Evolutionary conservation across 2,888 invertebrate genomes (phyloP), one percentile per base, ranked within the genome.

Genomic region (Eudemis profundana): DNA sequence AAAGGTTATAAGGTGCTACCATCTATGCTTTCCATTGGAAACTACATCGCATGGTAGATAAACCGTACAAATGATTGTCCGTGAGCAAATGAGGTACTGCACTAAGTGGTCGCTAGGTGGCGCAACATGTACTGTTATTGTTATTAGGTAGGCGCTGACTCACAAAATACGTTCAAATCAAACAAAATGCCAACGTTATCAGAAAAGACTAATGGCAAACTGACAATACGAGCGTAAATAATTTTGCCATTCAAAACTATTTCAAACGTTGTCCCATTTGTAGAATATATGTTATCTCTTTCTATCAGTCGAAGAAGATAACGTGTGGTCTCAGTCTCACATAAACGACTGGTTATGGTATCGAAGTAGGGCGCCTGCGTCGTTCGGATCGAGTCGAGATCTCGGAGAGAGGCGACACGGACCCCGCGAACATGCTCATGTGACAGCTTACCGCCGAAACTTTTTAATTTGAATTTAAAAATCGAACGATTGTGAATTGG

Each of bases 281-380:
- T 60, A 8, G 14, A 23, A 38, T 47, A 29, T 51, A 67, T 69
- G 70, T 70, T 77, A 71, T 83, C 83, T 74, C 79, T 76, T 73
- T 84, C 82, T 74, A 69, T 68, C 75, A 15, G 36, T 61, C 67
- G 59, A 69, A 61, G 64, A 70, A 69, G 68, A 69, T 71, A 71
- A 74, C 73, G 70, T 73, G 77, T 78, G 74, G 70, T 89, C 89
- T 86, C 89, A 84, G 74, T 90, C 87, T 78, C 79, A 79, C 85
- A 78, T 73, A 71, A 80, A 82, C 85, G 83, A 88, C 85, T 85
- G 83, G 86, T 82, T 86, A 77, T 64, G 67, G 71, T 69, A 79
- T 74, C 79, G 86, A 91, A 92, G 91, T 91, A 92, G 91, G 91
- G 89, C 90, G 90, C 79, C 78, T 81, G 82, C 77, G 79, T 86